A percentile compares a stretch with the other conserved stretches of the same genome.
phyloP scores from a whole-genome alignment of 2,888 invertebrate genomes.

The Leptura quadrifasciata region DNA sequence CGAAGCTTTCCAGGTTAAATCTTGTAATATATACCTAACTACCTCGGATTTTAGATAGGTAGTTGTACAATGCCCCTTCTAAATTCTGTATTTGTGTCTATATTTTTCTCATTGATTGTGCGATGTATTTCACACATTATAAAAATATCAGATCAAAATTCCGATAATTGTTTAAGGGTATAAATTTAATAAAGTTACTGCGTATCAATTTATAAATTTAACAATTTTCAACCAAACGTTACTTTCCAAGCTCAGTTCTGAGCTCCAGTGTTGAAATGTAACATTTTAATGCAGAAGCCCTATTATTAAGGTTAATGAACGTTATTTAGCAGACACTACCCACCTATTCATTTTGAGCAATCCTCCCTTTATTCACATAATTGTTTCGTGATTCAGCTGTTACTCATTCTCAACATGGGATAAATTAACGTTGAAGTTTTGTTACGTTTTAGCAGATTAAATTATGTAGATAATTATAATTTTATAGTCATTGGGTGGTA shows the following conservation, averaged over 20 bases:
- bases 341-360: background rate
- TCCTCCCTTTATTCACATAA: background rate
- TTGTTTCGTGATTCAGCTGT: conserved; percentile 7
- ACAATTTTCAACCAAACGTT: background rate
- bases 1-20: too few relatives aligned
- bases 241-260: too few relatives aligned
- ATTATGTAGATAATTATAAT: background rate
- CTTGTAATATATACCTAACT: too few relatives aligned
- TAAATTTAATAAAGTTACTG: background rate
- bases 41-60: too few relatives aligned
- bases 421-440: background rate
- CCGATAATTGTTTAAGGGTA: background rate
- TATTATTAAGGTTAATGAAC: background rate
- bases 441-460: background rate
- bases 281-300: background rate
- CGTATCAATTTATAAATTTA: background rate
- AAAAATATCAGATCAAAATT: too few relatives aligned
- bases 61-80: too few relatives aligned
- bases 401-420: conserved; percentile 3
- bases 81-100: too few relatives aligned
- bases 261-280: background rate
- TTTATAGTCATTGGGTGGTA: background rate
- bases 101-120: too few relatives aligned
- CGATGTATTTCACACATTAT: too few relatives aligned
- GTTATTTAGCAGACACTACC: conserved; percentile 1